Base-by-base conservation (phyloP, 2,113 vertebrate genomes). In the Pongo pygmaeus region DNA sequence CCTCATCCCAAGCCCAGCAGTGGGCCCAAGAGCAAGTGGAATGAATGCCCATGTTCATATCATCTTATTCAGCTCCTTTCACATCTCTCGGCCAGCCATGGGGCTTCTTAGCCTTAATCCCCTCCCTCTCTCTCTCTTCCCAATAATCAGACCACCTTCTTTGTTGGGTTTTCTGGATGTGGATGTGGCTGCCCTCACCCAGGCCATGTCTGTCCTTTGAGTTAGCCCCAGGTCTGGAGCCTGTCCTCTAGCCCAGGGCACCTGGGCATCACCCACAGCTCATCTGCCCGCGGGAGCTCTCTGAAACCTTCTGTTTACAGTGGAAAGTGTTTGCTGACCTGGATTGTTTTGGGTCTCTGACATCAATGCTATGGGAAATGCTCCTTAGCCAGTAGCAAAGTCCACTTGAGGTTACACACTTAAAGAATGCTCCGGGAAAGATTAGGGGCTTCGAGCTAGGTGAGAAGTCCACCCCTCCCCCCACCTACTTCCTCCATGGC, bases 381-480 rank as follows among this genome's bases (percentile, higher is more conserved):
- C 30, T 94, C 11, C 23, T 43, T 81, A 70, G 50, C 84, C 18
- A 48, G 57, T n/a, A 70, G 57, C 90, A 96, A 96, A 97, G 97
- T 97, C 96, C 96, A 85, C 30, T 14, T 20, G 85, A 57, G 55
- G n/a, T 35, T 52, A 25, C 38, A 70, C 89, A 90, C 35, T 78
- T 48, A 46, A 50, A 92, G 27, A 89, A 81, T 25, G 52, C 35
- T 57, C 78, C 43, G 12, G 84, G 79, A 52, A 78, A 78, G 74
- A 69, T 59, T n/a, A 87, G 55, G 57, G 69, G 38, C 61, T 94
- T 75, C 84, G 43, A 72, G 80, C 40, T 9, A 22, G 32, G 23
- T 22, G 32, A 89, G 46, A 89, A 89, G 10, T 23, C 23, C 50
- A 48, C 32, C 25, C 35, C 7, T 38, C 20, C 25, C n/a, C n/a